A percentile compares a stretch with the other conserved stretches of the same genome.
Conservation (phyloP, 2,888 invertebrate species). For the Hofmannophila pseudospretella region DNA sequence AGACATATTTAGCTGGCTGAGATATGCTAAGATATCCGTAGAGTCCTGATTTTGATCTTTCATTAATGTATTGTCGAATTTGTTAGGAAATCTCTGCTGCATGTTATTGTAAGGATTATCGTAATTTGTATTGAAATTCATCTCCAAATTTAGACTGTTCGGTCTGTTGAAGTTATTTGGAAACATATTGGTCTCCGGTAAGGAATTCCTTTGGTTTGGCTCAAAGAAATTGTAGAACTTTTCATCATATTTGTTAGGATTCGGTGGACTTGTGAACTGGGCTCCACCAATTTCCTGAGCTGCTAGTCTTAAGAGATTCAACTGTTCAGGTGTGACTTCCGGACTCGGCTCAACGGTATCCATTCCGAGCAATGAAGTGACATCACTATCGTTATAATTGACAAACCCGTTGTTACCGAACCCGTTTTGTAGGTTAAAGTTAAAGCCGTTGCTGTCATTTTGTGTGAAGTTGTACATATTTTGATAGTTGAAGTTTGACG, state of each 20-base stretch:
- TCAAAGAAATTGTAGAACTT: slow-evolving; percentile 68
- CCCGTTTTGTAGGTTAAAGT: slow-evolving; percentile 52
- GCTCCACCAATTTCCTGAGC: slow-evolving; percentile 72
- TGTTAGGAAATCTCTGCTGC: slow-evolving; percentile 47
- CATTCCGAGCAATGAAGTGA: slow-evolving; percentile 43
- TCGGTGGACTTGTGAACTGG: slow-evolving; percentile 44
- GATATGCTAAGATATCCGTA: slow-evolving; percentile 50
- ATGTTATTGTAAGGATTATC: slow-evolving; percentile 38
- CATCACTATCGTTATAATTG: slow-evolving; percentile 56
- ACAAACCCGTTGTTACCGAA: slow-evolving; percentile 53
- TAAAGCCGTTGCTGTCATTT: slow-evolving; percentile 54
- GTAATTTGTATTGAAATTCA: slow-evolving; percentile 50
- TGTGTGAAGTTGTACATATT: slow-evolving; percentile 51
- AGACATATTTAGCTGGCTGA: slow-evolving; percentile 54
- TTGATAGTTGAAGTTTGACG: slow-evolving; percentile 43
- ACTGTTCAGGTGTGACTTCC: slow-evolving; percentile 63
- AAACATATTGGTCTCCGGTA: slow-evolving; percentile 60
- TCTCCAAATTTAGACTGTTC: slow-evolving; percentile 60
- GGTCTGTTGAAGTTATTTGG: slow-evolving; percentile 52
- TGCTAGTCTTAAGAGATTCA: slow-evolving; percentile 66
- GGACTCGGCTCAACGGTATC: slow-evolving; percentile 49
- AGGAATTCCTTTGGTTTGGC: slow-evolving; percentile 65
- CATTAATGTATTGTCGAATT: slow-evolving; percentile 34
- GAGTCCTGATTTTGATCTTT: slow-evolving; percentile 56
- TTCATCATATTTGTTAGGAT: slow-evolving; percentile 55